Conservation (phyloP, 2,113 vertebrate species). For the Hassar affinis region DNA sequence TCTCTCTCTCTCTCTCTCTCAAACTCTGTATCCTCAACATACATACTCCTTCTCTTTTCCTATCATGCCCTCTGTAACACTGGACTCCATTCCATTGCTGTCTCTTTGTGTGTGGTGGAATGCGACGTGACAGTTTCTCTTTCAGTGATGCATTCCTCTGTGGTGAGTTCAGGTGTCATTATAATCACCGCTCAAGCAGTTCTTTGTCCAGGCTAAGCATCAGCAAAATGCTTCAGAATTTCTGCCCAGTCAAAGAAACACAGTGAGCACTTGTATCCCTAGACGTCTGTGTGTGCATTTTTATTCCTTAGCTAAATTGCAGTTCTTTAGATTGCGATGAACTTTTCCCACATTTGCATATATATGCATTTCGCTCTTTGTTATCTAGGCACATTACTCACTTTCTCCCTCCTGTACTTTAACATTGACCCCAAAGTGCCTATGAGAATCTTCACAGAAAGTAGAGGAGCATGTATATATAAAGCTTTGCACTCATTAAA, state of each 20-base stretch:
- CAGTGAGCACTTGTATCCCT: slow-evolving; percentile 30
- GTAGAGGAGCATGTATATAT: neutral
- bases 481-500: slow-evolving; percentile 39
- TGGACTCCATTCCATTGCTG: slow-evolving; percentile 23
- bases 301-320: slow-evolving; percentile 36
- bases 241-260: slow-evolving; percentile 35
- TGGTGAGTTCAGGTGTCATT: slow-evolving; percentile 55
- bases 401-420: neutral
- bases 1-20: slow-evolving; percentile 20
- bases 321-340: slow-evolving; percentile 21
- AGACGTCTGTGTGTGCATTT: slow-evolving; percentile 25
- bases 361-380: slow-evolving; percentile 13
- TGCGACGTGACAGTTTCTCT: slow-evolving; percentile 11
- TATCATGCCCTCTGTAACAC: slow-evolving; percentile 16
- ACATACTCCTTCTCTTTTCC: neutral
- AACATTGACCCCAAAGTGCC: neutral
- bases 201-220: slow-evolving; percentile 49
- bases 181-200: slow-evolving; percentile 53
- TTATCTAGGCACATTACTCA: neutral
- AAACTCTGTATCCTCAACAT: neutral
- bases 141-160: slow-evolving; percentile 36
- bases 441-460: neutral
- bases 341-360: slow-evolving; percentile 17
- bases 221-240: slow-evolving; percentile 46
- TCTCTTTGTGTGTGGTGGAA: slow-evolving; percentile 10